These are phyloP conservation scores for Baccha elongata DNA, from an alignment of 2,888 invertebrate genomes.

Conservation along the genomic window DNA sequence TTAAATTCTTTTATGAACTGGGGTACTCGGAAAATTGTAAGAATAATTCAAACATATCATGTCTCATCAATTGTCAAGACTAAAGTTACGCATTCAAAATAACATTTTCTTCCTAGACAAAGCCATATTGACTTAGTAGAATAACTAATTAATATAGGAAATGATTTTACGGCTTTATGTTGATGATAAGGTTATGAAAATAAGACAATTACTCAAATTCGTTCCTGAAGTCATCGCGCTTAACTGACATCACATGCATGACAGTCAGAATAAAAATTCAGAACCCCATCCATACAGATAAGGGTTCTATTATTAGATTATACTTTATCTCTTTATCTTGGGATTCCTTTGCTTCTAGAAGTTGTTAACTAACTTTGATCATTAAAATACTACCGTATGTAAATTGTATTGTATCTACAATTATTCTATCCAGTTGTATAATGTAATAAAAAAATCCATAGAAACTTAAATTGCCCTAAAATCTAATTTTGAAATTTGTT, in stretches of 20 bases:
- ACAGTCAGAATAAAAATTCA: conserved; percentile 4
- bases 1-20: too few species aligned
- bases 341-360: neutral
- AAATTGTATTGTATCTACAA: too few species aligned
- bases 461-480: neutral
- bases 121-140: conserved; percentile 26
- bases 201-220: conserved; percentile 49
- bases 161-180: conserved; percentile 16
- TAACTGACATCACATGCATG: conserved; percentile 52
- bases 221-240: conserved; percentile 54
- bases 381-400: neutral
- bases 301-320: conserved; percentile 12
- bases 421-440: too few species aligned
- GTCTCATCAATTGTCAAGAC: too few species aligned
- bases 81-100: conserved; percentile 17
- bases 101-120: conserved; percentile 12
- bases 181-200: conserved; percentile 41
- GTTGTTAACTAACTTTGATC: neutral
- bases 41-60: too few species aligned
- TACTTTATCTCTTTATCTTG: conserved; percentile 1
- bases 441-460: neutral
- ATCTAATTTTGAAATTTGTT: neutral
- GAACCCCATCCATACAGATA: conserved; percentile 15
- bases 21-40: too few species aligned
- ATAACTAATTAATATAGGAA: conserved; percentile 45